Conservation (phyloP, 2,797 vertebrate genomes). For the Propithecus deckenii region DNA sequence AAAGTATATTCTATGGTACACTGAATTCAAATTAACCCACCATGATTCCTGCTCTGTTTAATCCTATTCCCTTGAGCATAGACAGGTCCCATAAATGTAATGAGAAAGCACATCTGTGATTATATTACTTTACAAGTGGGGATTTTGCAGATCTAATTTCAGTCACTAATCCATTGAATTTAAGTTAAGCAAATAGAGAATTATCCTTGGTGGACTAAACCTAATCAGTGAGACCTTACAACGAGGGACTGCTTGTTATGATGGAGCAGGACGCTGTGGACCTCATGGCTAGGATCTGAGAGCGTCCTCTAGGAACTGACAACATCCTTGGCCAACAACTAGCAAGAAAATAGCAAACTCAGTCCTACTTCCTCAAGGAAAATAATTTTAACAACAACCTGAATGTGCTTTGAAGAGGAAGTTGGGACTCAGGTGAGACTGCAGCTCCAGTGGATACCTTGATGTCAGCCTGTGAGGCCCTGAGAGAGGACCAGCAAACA, state of each 20-base stretch:
- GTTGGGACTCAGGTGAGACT: not conserved
- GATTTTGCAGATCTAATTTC: not conserved
- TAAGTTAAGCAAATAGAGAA: not conserved
- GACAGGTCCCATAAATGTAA: not conserved
- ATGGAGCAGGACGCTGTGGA: too few relatives aligned
- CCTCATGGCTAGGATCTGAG: fast-evolving
- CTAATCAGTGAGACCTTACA: not conserved
- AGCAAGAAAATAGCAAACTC: not conserved
- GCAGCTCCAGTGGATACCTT: not conserved
- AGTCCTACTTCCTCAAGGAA: not conserved
- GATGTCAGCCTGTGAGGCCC: not conserved
- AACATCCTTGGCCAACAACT: not conserved
- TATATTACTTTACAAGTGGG: not conserved
- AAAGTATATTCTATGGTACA: not conserved
- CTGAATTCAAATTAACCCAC: not conserved
- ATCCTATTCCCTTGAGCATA: not conserved
- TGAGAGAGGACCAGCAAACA: not conserved
- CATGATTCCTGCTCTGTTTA: not conserved
- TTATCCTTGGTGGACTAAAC: not conserved
- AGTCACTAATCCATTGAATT: not conserved
- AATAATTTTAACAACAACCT: not conserved
- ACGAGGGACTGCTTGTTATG: not conserved
- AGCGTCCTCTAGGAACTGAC: not conserved
- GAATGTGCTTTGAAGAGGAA: not conserved
- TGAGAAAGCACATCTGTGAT: not conserved